Evolutionary conservation across 2,113 vertebrate species (phyloP).

Genomic region (Cyrtonyx montezumae): DNA sequence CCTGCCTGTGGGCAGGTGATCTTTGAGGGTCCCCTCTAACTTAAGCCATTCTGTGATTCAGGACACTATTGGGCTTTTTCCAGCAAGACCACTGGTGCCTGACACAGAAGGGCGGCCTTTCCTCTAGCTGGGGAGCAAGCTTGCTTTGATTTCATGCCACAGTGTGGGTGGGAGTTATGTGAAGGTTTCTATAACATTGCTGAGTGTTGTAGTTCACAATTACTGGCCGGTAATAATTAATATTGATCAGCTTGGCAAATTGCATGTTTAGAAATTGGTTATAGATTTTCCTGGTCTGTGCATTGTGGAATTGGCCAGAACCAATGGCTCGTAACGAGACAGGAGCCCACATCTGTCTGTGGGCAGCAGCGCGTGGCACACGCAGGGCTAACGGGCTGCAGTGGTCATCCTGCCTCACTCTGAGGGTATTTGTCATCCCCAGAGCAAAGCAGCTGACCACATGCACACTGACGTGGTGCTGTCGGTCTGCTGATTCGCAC

Average conservation of each 20-base stretch:
- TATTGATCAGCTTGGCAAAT: conserved; percentile 66
- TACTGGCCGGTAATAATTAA: conserved; percentile 66
- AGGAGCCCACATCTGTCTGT: background rate
- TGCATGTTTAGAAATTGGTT: conserved; percentile 70
- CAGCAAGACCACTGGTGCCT: background rate
- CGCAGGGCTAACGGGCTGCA: background rate
- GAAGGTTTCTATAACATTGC: conserved; percentile 39
- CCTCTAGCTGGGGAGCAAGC: background rate
- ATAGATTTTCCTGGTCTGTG: conserved; percentile 47
- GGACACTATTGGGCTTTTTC: background rate
- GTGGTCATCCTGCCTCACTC: background rate
- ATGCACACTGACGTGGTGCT: background rate
- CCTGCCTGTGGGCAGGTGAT: too few species aligned
- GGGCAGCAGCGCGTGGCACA: background rate
- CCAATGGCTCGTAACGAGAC: conserved; percentile 23
- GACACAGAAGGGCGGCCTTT: background rate
- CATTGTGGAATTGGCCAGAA: conserved; percentile 43
- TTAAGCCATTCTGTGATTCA: background rate
- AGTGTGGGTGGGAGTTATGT: background rate
- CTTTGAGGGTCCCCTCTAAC: too few species aligned
- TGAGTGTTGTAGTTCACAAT: conserved; percentile 55
- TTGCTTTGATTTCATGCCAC: accelerated
- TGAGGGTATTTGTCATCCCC: background rate
- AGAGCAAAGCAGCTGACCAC: background rate
- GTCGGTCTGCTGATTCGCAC: background rate